Conservation (phyloP, 2,113 vertebrate species). For the Lontra canadensis region DNA sequence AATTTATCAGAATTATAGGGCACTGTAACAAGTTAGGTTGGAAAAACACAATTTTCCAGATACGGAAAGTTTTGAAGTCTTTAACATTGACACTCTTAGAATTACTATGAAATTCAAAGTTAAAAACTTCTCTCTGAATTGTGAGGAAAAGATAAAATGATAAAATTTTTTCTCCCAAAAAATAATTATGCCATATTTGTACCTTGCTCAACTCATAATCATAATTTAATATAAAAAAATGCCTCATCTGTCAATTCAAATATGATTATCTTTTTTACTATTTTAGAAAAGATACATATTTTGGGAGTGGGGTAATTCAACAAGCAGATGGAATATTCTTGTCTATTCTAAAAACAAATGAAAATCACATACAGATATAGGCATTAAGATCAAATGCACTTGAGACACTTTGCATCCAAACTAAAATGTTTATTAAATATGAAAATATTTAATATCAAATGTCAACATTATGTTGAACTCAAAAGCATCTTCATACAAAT, state of each 20-base stretch:
- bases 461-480: background rate
- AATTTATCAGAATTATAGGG: background rate
- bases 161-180: background rate
- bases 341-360: background rate
- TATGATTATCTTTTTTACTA: background rate
- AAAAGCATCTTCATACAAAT: background rate
- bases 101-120: background rate
- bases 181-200: background rate
- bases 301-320: background rate
- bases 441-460: background rate
- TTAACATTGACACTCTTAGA: background rate
- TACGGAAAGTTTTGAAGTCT: background rate
- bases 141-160: background rate
- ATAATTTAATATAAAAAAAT: background rate
- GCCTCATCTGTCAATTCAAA: background rate
- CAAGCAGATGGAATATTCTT: background rate
- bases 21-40: background rate
- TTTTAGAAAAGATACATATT: background rate
- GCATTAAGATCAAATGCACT: background rate
- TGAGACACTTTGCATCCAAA: background rate
- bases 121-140: constrained; percentile 28
- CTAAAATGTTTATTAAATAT: background rate
- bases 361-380: background rate
- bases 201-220: background rate
- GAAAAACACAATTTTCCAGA: background rate